A percentile compares a stretch with the other conserved stretches of the same genome.
Conservation (phyloP, 2,797 vertebrate genomes). For the Phataginus tricuspis region DNA sequence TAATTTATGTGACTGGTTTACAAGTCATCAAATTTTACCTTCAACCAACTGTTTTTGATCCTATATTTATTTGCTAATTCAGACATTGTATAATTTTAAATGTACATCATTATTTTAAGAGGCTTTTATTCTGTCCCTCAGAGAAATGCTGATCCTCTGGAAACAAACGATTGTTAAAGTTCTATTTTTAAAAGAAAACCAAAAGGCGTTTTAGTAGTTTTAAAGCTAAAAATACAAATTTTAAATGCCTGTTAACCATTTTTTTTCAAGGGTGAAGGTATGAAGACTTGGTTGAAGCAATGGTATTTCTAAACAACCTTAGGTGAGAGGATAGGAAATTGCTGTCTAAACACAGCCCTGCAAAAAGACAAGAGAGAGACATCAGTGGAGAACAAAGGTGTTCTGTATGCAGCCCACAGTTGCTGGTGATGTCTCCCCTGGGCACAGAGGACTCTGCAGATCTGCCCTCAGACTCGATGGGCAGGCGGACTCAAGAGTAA, state of each 20-base stretch:
- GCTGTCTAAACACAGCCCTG: constrained; percentile 66
- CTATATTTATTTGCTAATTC: background rate
- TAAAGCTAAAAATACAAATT: constrained; percentile 11
- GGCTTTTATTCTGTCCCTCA: background rate
- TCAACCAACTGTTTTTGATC: background rate
- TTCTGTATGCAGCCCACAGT: constrained; percentile 22
- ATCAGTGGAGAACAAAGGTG: background rate
- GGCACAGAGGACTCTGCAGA: constrained; percentile 34
- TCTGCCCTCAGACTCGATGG: background rate
- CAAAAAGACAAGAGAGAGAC: constrained; percentile 66
- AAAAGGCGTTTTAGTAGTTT: background rate
- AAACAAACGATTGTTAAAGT: constrained; percentile 18
- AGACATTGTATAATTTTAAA: background rate
- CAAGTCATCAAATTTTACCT: constrained; percentile 5
- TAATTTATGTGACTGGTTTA: background rate
- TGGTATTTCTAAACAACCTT: constrained; percentile 66
- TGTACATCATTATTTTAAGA: background rate
- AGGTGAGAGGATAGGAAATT: constrained; percentile 57
- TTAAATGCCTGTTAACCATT: background rate
- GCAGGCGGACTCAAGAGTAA: background rate
- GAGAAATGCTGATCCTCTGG: background rate
- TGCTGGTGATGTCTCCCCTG: background rate
- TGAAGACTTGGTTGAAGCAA: constrained; percentile 46
- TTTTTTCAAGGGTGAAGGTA: constrained; percentile 59
- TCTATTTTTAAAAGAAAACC: background rate